Conservation (phyloP, 1,140 invertebrate species). For the Microplitis demolitor region DNA sequence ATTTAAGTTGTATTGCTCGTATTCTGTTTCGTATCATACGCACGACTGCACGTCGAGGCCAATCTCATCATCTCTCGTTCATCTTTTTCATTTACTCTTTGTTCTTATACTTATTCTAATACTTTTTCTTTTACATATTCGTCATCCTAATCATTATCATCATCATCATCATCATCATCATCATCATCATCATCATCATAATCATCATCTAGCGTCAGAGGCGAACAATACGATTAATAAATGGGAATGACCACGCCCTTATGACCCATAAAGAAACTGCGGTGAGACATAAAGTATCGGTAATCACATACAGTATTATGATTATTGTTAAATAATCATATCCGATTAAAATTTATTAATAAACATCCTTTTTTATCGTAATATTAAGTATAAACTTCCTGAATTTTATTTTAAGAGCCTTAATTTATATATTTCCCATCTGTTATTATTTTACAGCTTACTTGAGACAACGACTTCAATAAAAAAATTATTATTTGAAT, state of each 20-base stretch:
- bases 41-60: slow-evolving; percentile 19
- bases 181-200: slow-evolving; percentile 6
- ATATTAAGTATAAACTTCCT: neutral
- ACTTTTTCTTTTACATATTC: no score
- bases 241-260: slow-evolving; percentile 21
- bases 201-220: slow-evolving; percentile 18
- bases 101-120: no score
- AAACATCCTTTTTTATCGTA: no score
- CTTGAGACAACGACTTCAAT: no score
- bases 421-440: no score
- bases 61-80: slow-evolving; percentile 7
- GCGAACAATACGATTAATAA: slow-evolving; percentile 28
- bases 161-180: neutral
- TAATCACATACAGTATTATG: slow-evolving; percentile 17
- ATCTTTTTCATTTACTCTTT: neutral
- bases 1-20: no score
- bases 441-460: no score
- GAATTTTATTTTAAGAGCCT: neutral
- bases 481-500: no score
- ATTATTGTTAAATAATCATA: slow-evolving; percentile 2
- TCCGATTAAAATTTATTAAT: neutral
- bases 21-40: slow-evolving; percentile 14
- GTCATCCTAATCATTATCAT: slow-evolving; percentile 1
- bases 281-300: slow-evolving; percentile 11
- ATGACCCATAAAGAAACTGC: slow-evolving; percentile 25